phyloP scores from a whole-genome alignment of 2,888 invertebrate genomes.

The Corbicula japonica region DNA sequence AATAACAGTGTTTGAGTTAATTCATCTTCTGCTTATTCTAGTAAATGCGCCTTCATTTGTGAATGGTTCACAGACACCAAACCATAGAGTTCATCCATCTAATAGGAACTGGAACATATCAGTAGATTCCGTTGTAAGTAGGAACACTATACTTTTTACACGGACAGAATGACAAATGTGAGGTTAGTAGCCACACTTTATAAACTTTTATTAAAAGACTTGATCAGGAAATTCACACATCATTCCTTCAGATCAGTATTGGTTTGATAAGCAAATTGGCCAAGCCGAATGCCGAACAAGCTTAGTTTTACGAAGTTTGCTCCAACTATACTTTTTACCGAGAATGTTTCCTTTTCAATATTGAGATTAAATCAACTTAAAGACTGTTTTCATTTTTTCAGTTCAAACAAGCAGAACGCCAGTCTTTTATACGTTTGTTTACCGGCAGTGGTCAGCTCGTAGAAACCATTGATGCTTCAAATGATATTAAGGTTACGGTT shows the following conservation, averaged over 20 bases:
- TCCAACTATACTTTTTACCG: background rate
- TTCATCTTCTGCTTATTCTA: no score
- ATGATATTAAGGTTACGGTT: background rate
- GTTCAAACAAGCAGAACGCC: background rate
- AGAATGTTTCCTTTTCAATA: background rate
- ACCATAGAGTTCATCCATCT: constrained; percentile 8
- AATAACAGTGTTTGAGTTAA: no score
- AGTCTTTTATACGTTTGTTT: constrained; percentile 9
- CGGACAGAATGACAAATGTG: no score
- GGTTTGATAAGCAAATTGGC: no score
- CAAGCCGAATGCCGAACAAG: no score
- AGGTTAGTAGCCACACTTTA: no score
- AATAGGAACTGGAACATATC: constrained; percentile 16
- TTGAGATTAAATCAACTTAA: background rate
- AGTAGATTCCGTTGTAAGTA: background rate
- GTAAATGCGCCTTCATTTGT: constrained; percentile 21
- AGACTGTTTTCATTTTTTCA: background rate
- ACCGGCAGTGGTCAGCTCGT: background rate
- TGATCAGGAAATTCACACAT: no score
- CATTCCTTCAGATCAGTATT: no score
- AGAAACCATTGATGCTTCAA: constrained; percentile 8
- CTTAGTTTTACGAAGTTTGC: no score
- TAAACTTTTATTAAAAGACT: background rate
- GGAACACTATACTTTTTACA: no score
- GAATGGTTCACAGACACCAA: constrained; percentile 19